Percentiles rank a stretch among this genome's conserved stretches.
These are phyloP conservation scores for Trachythela sp. DNA, from an alignment of 64 coral and sea anemone species.

Conservation along the genomic window DNA sequence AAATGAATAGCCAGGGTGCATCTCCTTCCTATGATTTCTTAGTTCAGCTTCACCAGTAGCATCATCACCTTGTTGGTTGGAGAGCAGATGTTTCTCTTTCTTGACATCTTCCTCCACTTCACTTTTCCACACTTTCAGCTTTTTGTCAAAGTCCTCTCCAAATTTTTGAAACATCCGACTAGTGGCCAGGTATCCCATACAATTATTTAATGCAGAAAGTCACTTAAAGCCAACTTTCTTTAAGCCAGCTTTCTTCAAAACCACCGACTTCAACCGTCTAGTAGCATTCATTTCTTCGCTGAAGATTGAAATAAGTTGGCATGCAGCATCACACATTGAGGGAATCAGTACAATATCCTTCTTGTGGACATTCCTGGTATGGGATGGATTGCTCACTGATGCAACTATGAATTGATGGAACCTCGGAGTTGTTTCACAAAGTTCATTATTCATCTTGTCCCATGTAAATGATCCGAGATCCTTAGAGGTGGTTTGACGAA, in stretches of 20 bases:
- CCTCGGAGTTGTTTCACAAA: conserved; percentile 15
- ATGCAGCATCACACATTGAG: conserved; percentile 47
- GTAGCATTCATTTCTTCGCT: conserved; percentile 43
- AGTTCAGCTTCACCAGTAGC: neutral
- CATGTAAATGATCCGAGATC: conserved; percentile 32
- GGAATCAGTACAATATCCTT: conserved; percentile 8
- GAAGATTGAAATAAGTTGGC: conserved; percentile 51
- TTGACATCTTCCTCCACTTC: conserved; percentile 31
- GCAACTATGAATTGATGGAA: neutral
- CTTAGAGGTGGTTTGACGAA: conserved; percentile 5
- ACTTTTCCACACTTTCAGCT: conserved; percentile 9
- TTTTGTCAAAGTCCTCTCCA: conserved; percentile 25
- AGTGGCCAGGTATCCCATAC: conserved; percentile 43
- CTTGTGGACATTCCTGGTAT: conserved; percentile 48
- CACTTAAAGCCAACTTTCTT: conserved; percentile 46
- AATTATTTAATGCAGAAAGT: conserved; percentile 30
- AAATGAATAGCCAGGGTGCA: conserved; percentile 53
- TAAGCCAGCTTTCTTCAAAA: conserved; percentile 44
- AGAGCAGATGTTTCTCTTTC: conserved; percentile 7
- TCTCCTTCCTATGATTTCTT: neutral
- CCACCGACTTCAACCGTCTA: conserved; percentile 24
- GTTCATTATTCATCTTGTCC: conserved; percentile 39
- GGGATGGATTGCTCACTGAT: conserved; percentile 33
- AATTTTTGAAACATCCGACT: conserved; percentile 34
- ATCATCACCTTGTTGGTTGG: neutral